A percentile compares a stretch with the other conserved stretches of the same genome.
Evolutionary conservation across 30 jellyfish, hydroid and myxozoan genomes (phyloP).

Genomic region (Turritopsis dohrnii): DNA sequence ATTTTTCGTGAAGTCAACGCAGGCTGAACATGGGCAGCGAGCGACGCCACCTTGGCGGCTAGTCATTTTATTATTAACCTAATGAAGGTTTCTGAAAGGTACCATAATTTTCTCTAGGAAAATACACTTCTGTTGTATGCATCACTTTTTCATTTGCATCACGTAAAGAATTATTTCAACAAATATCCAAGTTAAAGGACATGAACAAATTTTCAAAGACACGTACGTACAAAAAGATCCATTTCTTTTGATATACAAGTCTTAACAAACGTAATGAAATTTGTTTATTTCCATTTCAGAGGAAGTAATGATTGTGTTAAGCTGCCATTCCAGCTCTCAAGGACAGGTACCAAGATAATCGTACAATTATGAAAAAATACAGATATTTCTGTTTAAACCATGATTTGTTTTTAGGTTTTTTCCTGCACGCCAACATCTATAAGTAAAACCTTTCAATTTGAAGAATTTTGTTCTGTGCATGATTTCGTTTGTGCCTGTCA

Average conservation of each 20-base stretch:
- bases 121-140: not conserved
- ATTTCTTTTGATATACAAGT: too few relatives aligned
- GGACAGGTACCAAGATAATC: slow-evolving; percentile 60
- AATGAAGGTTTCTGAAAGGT: too few relatives aligned
- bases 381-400: not conserved
- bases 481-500: slow-evolving; percentile 81
- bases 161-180: slow-evolving; percentile 44
- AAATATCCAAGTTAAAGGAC: not conserved
- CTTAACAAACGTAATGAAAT: too few relatives aligned
- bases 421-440: slow-evolving; percentile 79
- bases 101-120: not conserved
- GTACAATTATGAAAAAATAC: not conserved
- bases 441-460: slow-evolving; percentile 44
- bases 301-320: slow-evolving; percentile 43
- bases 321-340: slow-evolving; percentile 87
- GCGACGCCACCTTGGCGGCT: too few relatives aligned
- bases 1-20: too few relatives aligned
- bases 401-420: slow-evolving; percentile 50
- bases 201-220: not conserved
- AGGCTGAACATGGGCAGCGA: too few relatives aligned
- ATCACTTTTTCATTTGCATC: slow-evolving; percentile 58
- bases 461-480: slow-evolving; percentile 86
- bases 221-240: not conserved
- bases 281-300: not conserved
- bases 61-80: too few relatives aligned